Evolutionary conservation across 2,113 vertebrate genomes (phyloP).

Genomic region (Sphaerodactylus townsendi): DNA sequence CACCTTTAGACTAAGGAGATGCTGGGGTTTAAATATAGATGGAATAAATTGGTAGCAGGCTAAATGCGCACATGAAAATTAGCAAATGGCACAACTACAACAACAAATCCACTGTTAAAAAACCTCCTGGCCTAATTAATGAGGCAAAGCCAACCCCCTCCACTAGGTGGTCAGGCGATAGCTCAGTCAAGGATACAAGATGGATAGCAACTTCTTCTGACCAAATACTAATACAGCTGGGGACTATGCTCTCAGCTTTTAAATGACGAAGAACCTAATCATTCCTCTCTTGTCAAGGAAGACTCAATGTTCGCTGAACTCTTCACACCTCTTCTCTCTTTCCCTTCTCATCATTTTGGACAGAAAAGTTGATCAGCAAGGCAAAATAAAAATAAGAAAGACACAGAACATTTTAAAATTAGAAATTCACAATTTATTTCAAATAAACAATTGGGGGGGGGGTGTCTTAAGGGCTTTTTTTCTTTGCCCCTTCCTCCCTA

Average conservation of each 20-base stretch:
- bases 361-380: neutral
- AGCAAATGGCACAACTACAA: neutral
- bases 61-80: neutral
- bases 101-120: too few species aligned
- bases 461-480: conserved; percentile 47
- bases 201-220: too few species aligned
- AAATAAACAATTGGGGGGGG: conserved; percentile 65
- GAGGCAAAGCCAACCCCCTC: too few species aligned
- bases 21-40: neutral
- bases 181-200: neutral
- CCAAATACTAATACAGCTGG: too few species aligned
- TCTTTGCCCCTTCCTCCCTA: conserved; percentile 49
- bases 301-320: too few species aligned
- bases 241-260: neutral
- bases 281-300: too few species aligned
- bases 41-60: neutral
- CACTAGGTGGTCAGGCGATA: neutral
- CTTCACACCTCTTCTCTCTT: neutral
- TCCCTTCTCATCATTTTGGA: neutral
- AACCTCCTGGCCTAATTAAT: too few species aligned
- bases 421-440: conserved; percentile 79
- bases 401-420: conserved; percentile 54
- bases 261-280: neutral
- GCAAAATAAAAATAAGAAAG: conserved; percentile 15
- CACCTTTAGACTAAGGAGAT: too few species aligned